Evolutionary conservation across 2,113 vertebrate species (phyloP).

Genomic region (Uropsilus gracilis): DNA sequence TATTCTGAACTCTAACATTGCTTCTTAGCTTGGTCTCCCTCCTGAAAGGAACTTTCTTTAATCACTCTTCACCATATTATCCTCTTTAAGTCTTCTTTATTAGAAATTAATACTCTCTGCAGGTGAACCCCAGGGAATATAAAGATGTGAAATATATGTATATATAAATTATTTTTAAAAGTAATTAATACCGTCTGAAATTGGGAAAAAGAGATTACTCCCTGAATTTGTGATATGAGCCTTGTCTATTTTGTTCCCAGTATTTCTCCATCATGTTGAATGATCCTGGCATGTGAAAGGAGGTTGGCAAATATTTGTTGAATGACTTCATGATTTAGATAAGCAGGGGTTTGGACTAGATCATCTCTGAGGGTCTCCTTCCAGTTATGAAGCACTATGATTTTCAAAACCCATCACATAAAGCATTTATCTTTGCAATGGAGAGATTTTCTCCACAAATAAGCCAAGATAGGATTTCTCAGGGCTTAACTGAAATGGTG

Average conservation of each 20-base stretch:
- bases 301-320: constrained; percentile 60
- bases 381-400: constrained; percentile 55
- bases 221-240: not conserved
- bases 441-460: constrained; percentile 41
- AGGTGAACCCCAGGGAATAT: no score
- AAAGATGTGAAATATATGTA: no score
- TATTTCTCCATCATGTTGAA: not conserved
- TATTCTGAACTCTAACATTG: not conserved
- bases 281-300: constrained; percentile 14
- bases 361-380: constrained; percentile 54
- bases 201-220: no score
- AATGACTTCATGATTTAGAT: constrained; percentile 66
- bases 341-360: constrained; percentile 47
- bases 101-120: not conserved
- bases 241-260: not conserved
- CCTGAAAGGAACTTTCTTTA: not conserved
- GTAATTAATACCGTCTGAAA: no score
- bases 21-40: not conserved
- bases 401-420: constrained; percentile 64
- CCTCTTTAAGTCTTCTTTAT: not conserved
- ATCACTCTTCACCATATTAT: not conserved
- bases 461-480: constrained; percentile 59
- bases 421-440: constrained; percentile 62
- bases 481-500: constrained; percentile 63
- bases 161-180: no score